Evolutionary conservation across 2,113 vertebrate genomes (phyloP).

Genomic region (Mormyrus iriodes): DNA sequence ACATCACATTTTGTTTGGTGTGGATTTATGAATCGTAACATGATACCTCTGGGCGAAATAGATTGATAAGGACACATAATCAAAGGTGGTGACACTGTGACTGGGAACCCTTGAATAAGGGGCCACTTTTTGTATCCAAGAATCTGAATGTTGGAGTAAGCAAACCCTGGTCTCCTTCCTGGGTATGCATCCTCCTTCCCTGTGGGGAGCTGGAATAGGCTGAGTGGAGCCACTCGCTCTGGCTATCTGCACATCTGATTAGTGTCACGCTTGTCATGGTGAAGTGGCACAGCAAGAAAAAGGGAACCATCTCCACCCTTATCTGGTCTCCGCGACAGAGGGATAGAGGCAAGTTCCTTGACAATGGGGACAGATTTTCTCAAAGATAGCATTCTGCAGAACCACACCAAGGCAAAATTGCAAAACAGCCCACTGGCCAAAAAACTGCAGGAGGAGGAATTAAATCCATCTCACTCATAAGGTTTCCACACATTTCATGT

Average conservation of each 20-base stretch:
- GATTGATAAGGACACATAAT: neutral
- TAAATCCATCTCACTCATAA: neutral
- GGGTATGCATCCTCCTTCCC: neutral
- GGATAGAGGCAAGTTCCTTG: slow-evolving; percentile 8
- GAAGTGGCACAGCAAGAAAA: neutral
- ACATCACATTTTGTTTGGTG: neutral
- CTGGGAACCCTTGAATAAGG: neutral
- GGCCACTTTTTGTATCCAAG: neutral
- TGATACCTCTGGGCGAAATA: neutral
- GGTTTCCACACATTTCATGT: neutral
- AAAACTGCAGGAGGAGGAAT: neutral
- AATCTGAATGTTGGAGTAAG: neutral
- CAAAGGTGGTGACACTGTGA: neutral
- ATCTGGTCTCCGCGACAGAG: neutral
- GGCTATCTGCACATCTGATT: neutral
- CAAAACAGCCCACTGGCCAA: neutral
- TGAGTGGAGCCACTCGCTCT: neutral
- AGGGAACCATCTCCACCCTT: slow-evolving; percentile 2
- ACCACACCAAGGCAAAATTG: neutral
- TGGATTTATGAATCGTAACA: neutral
- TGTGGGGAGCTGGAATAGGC: too few relatives aligned
- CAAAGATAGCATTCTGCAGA: neutral
- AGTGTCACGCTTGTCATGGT: neutral
- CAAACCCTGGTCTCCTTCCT: neutral
- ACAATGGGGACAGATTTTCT: neutral